These are phyloP conservation scores for Passer montanus DNA, from an alignment of 2,113 vertebrate species.

Conservation along the genomic window DNA sequence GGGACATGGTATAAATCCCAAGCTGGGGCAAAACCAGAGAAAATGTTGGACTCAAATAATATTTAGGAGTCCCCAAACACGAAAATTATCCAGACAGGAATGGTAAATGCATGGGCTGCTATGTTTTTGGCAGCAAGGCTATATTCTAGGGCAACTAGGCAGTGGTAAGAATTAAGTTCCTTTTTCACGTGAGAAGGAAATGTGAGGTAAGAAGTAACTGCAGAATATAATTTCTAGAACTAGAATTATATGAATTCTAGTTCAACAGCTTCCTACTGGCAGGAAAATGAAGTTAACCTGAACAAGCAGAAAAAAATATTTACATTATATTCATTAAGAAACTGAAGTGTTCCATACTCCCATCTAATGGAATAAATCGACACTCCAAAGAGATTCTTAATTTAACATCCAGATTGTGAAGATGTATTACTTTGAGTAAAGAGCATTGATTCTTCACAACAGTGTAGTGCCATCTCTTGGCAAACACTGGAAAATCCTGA, in stretches of 20 bases:
- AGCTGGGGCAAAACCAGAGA: neutral
- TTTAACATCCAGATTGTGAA: neutral
- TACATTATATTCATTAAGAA: neutral
- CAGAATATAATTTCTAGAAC: neutral
- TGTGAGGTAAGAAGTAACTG: neutral
- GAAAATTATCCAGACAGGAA: neutral
- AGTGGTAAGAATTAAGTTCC: neutral
- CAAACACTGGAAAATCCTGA: neutral
- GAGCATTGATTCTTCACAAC: neutral
- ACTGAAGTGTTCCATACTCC: neutral
- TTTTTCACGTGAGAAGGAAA: neutral
- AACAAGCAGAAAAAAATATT: neutral
- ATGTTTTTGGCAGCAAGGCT: neutral
- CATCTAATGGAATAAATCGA: neutral
- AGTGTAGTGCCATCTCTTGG: conserved; percentile 22
- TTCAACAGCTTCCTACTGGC: neutral
- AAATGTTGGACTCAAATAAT: neutral
- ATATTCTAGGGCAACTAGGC: neutral
- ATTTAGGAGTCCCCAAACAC: neutral
- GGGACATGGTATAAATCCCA: neutral
- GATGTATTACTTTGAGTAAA: neutral
- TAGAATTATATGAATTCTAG: neutral
- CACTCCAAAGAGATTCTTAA: neutral
- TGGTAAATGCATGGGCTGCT: neutral
- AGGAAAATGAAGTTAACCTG: neutral